Percentiles rank a stretch among this genome's conserved stretches.
Evolutionary conservation across 2,113 vertebrate genomes (phyloP).

Genomic region (Sus scrofa): DNA sequence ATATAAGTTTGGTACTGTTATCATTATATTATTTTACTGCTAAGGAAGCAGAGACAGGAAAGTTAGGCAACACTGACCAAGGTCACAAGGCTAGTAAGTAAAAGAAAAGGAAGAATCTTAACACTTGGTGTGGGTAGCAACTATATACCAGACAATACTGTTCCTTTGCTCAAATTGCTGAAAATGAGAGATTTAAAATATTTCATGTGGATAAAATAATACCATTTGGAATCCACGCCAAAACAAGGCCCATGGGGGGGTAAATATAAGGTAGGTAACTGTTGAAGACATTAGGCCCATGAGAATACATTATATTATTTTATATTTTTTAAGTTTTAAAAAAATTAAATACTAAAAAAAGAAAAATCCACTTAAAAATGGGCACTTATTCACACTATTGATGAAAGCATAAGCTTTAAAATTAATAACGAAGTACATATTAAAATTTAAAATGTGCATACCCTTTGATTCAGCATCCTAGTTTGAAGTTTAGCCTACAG

Average conservation of each 20-base stretch:
- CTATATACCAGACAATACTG: not conserved
- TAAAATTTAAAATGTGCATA: constrained; percentile 24
- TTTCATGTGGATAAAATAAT: constrained; percentile 1
- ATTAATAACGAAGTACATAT: not conserved
- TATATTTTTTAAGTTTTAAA: not conserved
- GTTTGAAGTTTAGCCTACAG: constrained; percentile 2
- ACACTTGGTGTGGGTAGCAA: not conserved
- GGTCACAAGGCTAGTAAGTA: not conserved
- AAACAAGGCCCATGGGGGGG: not conserved
- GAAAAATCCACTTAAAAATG: not conserved
- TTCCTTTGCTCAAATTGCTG: not conserved
- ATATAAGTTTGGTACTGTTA: not conserved
- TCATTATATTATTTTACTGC: not conserved
- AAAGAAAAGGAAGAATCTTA: not conserved
- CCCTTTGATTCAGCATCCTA: not conserved
- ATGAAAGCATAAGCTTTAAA: not conserved
- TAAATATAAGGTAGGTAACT: not conserved
- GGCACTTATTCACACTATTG: not conserved
- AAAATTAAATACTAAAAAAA: not conserved
- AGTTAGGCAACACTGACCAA: not conserved
- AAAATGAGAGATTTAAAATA: constrained; percentile 6
- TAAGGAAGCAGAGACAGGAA: not conserved
- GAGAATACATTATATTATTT: not conserved
- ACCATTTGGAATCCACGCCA: not conserved
- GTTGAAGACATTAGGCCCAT: not conserved